Percentiles rank a stretch among this genome's conserved stretches.
These are phyloP conservation scores for Drosophila limbata DNA, from an alignment of 2,888 invertebrate species.

Conservation along the genomic window DNA sequence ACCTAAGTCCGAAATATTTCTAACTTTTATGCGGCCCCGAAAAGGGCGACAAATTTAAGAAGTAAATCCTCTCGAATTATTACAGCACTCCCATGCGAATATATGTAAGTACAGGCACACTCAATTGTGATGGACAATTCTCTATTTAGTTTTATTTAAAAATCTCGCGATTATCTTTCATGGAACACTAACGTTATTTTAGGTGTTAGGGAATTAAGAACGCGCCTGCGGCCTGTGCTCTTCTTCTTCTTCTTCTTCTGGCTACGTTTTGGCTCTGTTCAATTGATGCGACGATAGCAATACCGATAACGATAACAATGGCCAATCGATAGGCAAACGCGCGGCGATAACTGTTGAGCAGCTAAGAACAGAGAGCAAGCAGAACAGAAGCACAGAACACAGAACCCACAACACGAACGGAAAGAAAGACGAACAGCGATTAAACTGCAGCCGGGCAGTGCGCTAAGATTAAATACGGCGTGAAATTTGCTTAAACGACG, in stretches of 20 bases:
- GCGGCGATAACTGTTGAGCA: constrained; percentile 39
- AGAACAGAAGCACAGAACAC: constrained; percentile 39
- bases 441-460: constrained; percentile 80
- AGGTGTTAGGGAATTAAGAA: not conserved
- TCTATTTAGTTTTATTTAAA: not conserved
- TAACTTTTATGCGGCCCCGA: constrained; percentile 27
- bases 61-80: constrained; percentile 31
- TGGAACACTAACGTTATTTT: constrained; percentile 30
- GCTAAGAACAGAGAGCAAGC: constrained; percentile 23
- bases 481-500: constrained; percentile 73
- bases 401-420: constrained; percentile 76
- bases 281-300: constrained; percentile 23
- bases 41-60: constrained; percentile 21
- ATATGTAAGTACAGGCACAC: constrained; percentile 6
- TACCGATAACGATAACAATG: constrained; percentile 34
- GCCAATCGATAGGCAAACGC: constrained; percentile 40
- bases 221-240: constrained; percentile 41
- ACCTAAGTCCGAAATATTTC: constrained; percentile 41
- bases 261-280: constrained; percentile 15
- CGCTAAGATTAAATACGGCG: constrained; percentile 83
- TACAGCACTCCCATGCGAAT: constrained; percentile 33
- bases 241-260: constrained; percentile 3
- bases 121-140: constrained; percentile 1
- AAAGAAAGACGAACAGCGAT: constrained; percentile 82
- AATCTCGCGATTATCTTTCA: not conserved